Evolutionary conservation across 2,888 invertebrate species (phyloP).

Genomic region (Pogonocherus hispidulus): DNA sequence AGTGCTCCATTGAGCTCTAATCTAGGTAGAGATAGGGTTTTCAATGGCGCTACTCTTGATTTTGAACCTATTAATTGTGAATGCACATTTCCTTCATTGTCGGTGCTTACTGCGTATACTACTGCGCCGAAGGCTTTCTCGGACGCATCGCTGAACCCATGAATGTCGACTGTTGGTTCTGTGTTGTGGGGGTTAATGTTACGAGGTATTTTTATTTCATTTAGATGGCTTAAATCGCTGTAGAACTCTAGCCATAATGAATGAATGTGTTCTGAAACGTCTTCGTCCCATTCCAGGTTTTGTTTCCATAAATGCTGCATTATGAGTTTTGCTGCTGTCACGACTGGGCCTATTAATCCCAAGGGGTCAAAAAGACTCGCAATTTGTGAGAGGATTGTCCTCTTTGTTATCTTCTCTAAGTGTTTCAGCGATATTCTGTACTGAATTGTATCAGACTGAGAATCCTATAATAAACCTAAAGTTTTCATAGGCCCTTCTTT

Average conservation of each 20-base stretch:
- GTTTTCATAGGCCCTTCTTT: conserved; percentile 4
- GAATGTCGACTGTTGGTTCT: neutral
- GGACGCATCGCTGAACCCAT: conserved; percentile 19
- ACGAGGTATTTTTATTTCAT: neutral
- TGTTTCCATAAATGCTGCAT: neutral
- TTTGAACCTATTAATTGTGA: conserved; percentile 8
- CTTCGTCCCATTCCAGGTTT: neutral
- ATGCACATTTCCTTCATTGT: too few species aligned
- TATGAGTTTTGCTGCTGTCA: neutral
- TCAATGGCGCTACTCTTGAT: conserved; percentile 15
- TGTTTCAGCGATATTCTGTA: too few species aligned
- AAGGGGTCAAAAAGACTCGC: neutral
- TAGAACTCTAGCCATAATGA: neutral
- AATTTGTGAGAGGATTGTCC: neutral
- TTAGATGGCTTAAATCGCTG: neutral
- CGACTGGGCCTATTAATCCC: neutral
- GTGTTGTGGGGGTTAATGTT: neutral
- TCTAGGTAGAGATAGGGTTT: neutral
- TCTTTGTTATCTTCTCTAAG: neutral
- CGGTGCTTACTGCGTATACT: too few species aligned
- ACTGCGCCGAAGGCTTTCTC: conserved; percentile 10
- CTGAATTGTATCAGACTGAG: too few species aligned
- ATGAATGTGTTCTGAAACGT: neutral
- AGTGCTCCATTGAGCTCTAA: conserved; percentile 13
- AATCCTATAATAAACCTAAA: neutral